Evolutionary conservation across 2,797 vertebrate genomes (phyloP).

Genomic region (Denticeps clupeoides): DNA sequence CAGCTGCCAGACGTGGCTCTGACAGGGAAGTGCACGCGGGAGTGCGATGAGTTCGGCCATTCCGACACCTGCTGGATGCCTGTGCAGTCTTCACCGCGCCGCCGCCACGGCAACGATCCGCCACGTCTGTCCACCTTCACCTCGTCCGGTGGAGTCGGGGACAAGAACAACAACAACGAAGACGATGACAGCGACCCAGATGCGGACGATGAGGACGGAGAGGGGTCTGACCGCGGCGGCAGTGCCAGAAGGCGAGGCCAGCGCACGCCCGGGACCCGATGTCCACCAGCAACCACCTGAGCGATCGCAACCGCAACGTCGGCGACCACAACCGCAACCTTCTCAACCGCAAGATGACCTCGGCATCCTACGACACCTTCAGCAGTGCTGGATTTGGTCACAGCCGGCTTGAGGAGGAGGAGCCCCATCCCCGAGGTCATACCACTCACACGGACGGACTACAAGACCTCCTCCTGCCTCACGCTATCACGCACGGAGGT

Average conservation of each 20-base stretch:
- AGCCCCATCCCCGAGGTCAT: constrained; percentile 78
- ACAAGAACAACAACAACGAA: constrained; percentile 62
- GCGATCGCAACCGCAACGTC: constrained; percentile 74
- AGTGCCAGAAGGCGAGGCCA: constrained; percentile 29
- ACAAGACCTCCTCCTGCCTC: constrained; percentile 93
- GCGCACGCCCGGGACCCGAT: constrained; percentile 67
- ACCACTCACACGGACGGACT: constrained; percentile 84
- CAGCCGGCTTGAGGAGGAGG: constrained; percentile 70
- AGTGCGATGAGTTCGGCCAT: constrained; percentile 91
- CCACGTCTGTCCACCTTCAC: constrained; percentile 90
- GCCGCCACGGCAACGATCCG: constrained; percentile 68
- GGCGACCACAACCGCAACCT: constrained; percentile 78
- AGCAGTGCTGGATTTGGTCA: constrained; percentile 77
- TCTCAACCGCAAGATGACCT: constrained; percentile 93
- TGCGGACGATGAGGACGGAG: constrained; percentile 50
- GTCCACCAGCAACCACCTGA: constrained; percentile 77
- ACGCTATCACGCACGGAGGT: constrained; percentile 92
- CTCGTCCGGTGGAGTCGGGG: constrained; percentile 79
- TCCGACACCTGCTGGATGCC: constrained; percentile 98
- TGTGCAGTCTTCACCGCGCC: constrained; percentile 76
- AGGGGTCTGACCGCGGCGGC: constrained; percentile 28
- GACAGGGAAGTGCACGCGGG: constrained; percentile 89
- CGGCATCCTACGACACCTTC: constrained; percentile 88
- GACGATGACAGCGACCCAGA: constrained; percentile 57
- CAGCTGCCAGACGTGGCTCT: constrained; percentile 92